Conservation (phyloP, 2,888 invertebrate species). For the Drosophila anomelani region DNA sequence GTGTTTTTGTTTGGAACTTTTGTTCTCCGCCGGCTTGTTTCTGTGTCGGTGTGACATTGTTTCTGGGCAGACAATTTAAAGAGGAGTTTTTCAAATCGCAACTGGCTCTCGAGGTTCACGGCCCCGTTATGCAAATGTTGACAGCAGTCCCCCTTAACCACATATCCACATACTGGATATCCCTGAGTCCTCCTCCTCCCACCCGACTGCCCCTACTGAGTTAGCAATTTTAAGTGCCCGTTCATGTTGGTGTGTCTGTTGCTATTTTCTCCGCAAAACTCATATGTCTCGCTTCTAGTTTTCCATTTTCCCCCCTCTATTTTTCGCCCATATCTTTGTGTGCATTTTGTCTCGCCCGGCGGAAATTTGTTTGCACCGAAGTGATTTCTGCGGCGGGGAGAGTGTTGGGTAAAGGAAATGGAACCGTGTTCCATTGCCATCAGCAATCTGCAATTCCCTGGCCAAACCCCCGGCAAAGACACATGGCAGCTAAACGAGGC, state of each 20-base stretch:
- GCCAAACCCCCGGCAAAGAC: conserved; percentile 52
- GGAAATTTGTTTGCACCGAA: conserved; percentile 74
- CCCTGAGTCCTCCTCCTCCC: neutral
- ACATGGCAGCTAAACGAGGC: conserved; percentile 45
- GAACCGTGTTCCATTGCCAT: conserved; percentile 52
- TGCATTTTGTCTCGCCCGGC: conserved; percentile 59
- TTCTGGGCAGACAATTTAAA: conserved; percentile 32
- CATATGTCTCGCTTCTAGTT: conserved; percentile 29
- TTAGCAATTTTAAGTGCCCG: conserved; percentile 63
- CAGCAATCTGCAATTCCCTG: conserved; percentile 32
- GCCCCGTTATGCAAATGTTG: conserved; percentile 66
- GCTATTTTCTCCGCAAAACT: conserved; percentile 45
- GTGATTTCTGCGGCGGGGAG: conserved; percentile 47
- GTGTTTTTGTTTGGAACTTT: conserved; percentile 45
- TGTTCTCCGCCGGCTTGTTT: conserved; percentile 47
- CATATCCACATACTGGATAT: neutral
- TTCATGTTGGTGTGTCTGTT: conserved; percentile 42
- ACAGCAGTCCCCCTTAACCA: conserved; percentile 38
- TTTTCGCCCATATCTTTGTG: conserved; percentile 7
- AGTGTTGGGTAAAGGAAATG: conserved; percentile 56
- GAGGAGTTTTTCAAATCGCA: conserved; percentile 25
- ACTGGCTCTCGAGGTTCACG: conserved; percentile 55
- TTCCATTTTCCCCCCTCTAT: conserved; percentile 17
- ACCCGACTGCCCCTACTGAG: conserved; percentile 34
- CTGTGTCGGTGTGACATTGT: conserved; percentile 45